Evolutionary conservation across 2,888 invertebrate genomes (phyloP).

Genomic region (Torymus texanus): DNA sequence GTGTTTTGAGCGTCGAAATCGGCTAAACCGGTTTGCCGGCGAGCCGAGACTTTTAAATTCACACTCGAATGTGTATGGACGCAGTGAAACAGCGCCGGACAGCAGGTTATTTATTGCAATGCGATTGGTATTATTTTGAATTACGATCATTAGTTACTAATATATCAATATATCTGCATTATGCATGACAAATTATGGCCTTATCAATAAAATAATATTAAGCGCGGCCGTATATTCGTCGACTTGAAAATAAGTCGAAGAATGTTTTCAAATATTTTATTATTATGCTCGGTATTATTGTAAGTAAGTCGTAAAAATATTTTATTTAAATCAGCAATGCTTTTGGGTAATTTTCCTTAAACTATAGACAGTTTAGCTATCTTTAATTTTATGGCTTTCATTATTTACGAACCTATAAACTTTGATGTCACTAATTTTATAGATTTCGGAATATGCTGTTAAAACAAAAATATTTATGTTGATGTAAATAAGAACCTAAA

Average conservation of each 20-base stretch:
- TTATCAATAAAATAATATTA: constrained; percentile 40
- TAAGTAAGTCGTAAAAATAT: constrained; percentile 48
- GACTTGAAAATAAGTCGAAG: background rate
- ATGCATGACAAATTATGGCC: constrained; percentile 44
- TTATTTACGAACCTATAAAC: constrained; percentile 49
- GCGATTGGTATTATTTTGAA: constrained; percentile 53
- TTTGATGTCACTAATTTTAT: constrained; percentile 49
- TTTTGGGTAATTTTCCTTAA: constrained; percentile 23
- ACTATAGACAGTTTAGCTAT: constrained; percentile 48
- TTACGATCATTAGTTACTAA: constrained; percentile 53
- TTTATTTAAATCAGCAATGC: constrained; percentile 33
- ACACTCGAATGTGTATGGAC: constrained; percentile 40
- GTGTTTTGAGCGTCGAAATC: constrained; percentile 48
- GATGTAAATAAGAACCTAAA: constrained; percentile 25
- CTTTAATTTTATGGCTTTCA: constrained; percentile 47
- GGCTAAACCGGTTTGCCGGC: constrained; percentile 49
- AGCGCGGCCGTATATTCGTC: constrained; percentile 2
- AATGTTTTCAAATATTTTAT: constrained; percentile 41
- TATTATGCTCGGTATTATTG: constrained; percentile 31
- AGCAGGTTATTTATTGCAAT: constrained; percentile 49
- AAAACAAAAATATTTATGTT: constrained; percentile 34
- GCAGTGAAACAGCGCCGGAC: constrained; percentile 49
- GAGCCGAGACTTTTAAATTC: constrained; percentile 47
- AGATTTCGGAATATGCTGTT: constrained; percentile 43
- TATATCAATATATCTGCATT: constrained; percentile 55